Evolutionary conservation across 2,888 invertebrate species (phyloP).

Genomic region (Nyleta sp.): DNA sequence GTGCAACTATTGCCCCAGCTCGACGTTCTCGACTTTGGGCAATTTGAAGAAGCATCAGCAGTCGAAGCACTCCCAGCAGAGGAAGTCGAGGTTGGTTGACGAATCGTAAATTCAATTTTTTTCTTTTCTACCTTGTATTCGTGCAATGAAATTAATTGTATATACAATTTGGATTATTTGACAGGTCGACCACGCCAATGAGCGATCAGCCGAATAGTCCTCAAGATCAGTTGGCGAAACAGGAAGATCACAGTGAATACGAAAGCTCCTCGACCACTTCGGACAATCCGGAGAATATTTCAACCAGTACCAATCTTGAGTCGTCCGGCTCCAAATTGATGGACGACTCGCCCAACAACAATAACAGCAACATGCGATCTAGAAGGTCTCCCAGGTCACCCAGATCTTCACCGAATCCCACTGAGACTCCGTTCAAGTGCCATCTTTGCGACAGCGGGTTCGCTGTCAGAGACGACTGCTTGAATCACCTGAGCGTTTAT

Average conservation of each 20-base stretch:
- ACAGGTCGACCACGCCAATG: slow-evolving; percentile 76
- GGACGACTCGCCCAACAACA: slow-evolving; percentile 71
- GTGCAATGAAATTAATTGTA: neutral
- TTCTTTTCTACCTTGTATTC: too few species aligned
- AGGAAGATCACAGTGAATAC: slow-evolving; percentile 79
- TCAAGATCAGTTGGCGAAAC: slow-evolving; percentile 70
- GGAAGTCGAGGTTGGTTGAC: slow-evolving; percentile 73
- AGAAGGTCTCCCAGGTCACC: slow-evolving; percentile 73
- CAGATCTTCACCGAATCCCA: slow-evolving; percentile 77
- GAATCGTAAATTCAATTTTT: neutral
- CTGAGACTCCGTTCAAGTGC: slow-evolving; percentile 93
- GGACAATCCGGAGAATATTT: slow-evolving; percentile 80
- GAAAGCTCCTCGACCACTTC: slow-evolving; percentile 81
- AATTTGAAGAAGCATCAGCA: slow-evolving; percentile 91
- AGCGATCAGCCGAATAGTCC: slow-evolving; percentile 73
- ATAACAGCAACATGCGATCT: slow-evolving; percentile 69
- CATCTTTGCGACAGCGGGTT: slow-evolving; percentile 96
- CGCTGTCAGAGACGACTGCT: slow-evolving; percentile 89
- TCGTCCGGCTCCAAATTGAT: slow-evolving; percentile 26
- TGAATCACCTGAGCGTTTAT: slow-evolving; percentile 90
- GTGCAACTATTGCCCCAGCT: slow-evolving; percentile 91
- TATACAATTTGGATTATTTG: neutral
- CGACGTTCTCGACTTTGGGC: slow-evolving; percentile 91
- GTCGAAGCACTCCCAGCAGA: slow-evolving; percentile 86
- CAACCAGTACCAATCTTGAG: slow-evolving; percentile 71